Percentiles rank a stretch among this genome's conserved stretches.
Conservation (phyloP, 2,888 invertebrate species). For the Leptinotarsa tumamoca region DNA sequence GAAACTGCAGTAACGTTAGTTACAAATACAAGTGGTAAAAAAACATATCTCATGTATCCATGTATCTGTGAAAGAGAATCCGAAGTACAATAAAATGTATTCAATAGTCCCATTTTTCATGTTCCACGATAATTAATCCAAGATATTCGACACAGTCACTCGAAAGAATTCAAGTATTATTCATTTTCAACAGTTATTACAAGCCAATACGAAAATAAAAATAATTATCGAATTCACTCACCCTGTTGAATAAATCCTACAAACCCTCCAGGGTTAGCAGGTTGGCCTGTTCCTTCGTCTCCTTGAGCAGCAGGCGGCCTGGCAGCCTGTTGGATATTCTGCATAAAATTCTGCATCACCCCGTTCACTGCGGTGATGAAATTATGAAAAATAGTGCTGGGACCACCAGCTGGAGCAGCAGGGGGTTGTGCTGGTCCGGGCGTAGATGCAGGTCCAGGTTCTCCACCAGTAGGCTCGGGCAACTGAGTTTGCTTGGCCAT, state of each 20-base stretch:
- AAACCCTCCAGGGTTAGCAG: conserved; percentile 46
- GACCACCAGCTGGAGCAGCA: conserved; percentile 3
- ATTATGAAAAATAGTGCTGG: conserved; percentile 49
- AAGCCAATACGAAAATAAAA: background rate
- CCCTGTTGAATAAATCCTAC: conserved; percentile 49
- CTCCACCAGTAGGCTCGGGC: conserved; percentile 6
- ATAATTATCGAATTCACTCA: conserved; percentile 26
- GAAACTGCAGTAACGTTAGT: too few species aligned
- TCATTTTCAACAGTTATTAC: too few species aligned
- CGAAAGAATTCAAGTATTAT: too few species aligned
- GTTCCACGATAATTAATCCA: too few species aligned
- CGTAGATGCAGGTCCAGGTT: background rate
- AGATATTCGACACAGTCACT: too few species aligned
- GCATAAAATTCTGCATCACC: conserved; percentile 47
- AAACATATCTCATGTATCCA: too few species aligned
- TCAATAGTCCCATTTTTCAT: too few species aligned
- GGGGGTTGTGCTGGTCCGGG: background rate
- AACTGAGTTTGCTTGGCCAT: conserved; percentile 23
- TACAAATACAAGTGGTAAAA: too few species aligned
- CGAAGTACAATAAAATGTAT: too few species aligned
- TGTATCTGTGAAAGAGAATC: too few species aligned
- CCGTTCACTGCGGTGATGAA: conserved; percentile 33
- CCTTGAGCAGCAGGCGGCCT: conserved; percentile 29
- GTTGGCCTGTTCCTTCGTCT: conserved; percentile 30
- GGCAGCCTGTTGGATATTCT: conserved; percentile 39